A percentile compares a stretch with the other conserved stretches of the same genome.
These are phyloP conservation scores for Ameiurus melas DNA, from an alignment of 2,113 vertebrate species.

Conservation along the genomic window DNA sequence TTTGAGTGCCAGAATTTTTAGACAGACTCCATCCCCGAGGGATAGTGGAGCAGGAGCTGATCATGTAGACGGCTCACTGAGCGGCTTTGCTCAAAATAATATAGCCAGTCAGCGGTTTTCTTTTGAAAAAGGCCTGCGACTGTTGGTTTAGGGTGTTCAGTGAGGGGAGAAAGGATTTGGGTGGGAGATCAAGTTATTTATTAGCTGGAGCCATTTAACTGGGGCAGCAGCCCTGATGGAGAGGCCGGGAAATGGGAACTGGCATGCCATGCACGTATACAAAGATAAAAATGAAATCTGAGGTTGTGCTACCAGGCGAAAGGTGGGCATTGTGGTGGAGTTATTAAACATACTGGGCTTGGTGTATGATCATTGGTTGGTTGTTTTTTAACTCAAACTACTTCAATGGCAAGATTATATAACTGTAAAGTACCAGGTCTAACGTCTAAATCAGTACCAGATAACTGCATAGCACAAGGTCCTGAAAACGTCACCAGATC, in stretches of 20 bases:
- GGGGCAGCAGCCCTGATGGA: conserved; percentile 63
- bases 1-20: conserved; percentile 16
- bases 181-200: conserved; percentile 76
- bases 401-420: neutral
- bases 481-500: neutral
- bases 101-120: conserved; percentile 61
- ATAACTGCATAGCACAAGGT: neutral
- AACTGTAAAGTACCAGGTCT: neutral
- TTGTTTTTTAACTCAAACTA: neutral
- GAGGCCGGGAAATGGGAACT: conserved; percentile 73
- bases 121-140: conserved; percentile 69
- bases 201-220: conserved; percentile 73
- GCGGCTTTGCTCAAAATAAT: conserved; percentile 70
- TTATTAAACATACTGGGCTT: neutral
- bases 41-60: conserved; percentile 67
- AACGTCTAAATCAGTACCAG: neutral
- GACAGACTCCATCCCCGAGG: conserved; percentile 57
- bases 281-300: conserved; percentile 55
- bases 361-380: neutral
- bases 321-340: neutral
- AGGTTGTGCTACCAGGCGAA: conserved; percentile 41
- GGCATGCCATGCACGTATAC: conserved; percentile 65
- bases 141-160: conserved; percentile 75
- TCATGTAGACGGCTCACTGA: conserved; percentile 64
- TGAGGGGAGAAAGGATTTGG: conserved; percentile 74